Conservation (phyloP, 2,113 vertebrate species). For the Hemiprocne comata region DNA sequence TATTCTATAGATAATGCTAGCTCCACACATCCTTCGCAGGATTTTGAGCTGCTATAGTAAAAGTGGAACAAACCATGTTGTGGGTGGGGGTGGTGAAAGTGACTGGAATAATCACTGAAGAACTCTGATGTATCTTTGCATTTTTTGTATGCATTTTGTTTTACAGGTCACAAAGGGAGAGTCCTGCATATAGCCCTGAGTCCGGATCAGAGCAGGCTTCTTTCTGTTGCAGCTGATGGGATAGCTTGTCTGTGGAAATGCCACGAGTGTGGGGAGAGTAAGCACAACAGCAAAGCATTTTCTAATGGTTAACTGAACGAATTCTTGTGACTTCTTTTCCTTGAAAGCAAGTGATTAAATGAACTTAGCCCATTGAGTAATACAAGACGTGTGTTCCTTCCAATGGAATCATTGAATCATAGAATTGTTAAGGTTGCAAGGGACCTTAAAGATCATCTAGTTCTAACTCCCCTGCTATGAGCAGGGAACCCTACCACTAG, state of each 20-base stretch:
- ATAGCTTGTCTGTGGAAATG: constrained; percentile 73
- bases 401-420: constrained; percentile 12
- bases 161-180: constrained; percentile 76
- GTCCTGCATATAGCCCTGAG: constrained; percentile 75
- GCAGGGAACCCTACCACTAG: too few species aligned
- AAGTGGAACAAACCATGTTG: neutral
- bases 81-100: neutral
- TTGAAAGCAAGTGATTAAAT: constrained; percentile 2
- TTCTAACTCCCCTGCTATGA: too few species aligned
- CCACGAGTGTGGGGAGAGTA: neutral
- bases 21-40: neutral
- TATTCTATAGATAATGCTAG: neutral
- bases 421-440: too few species aligned
- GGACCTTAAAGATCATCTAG: too few species aligned
- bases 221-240: constrained; percentile 77
- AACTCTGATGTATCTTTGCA: neutral
- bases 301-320: neutral
- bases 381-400: neutral
- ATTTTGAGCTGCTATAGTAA: neutral
- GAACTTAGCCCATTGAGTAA: neutral
- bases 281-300: neutral
- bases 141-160: neutral
- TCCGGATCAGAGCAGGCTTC: constrained; percentile 57
- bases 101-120: neutral
- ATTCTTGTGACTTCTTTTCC: neutral